Percentiles rank a stretch among this genome's conserved stretches.
Conservation (phyloP, 2,113 vertebrate species). For the Delphinapterus leucas region DNA sequence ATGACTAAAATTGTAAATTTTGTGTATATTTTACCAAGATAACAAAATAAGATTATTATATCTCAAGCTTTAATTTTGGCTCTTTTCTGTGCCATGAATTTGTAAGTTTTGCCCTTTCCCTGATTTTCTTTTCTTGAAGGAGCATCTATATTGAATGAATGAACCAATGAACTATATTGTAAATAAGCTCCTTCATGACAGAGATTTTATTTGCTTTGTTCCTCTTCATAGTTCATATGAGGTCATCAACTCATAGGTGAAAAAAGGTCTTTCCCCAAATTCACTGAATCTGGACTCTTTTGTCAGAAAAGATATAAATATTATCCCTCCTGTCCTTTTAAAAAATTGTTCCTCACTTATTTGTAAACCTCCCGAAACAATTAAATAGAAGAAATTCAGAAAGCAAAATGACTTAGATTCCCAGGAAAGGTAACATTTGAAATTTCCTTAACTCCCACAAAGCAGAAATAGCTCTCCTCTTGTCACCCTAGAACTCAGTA, state of each 20-base stretch:
- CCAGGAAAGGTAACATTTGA: background rate
- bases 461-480: background rate
- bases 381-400: background rate
- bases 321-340: background rate
- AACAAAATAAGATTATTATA: background rate
- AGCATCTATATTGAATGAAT: background rate
- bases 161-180: background rate
- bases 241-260: background rate
- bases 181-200: background rate
- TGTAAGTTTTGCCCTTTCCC: background rate
- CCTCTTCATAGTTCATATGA: background rate
- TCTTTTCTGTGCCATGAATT: background rate
- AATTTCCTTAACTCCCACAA: background rate
- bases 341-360: background rate
- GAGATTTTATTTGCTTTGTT: background rate
- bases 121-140: background rate
- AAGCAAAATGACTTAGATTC: background rate
- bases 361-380: background rate
- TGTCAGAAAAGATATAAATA: background rate
- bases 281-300: background rate
- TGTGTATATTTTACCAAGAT: constrained; percentile 8
- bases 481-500: background rate
- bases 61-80: background rate
- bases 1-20: background rate
- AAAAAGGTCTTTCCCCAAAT: background rate